phyloP scores from a whole-genome alignment of 30 jellyfish, hydroid and myxozoan genomes.

The Chironex yamaguchii region DNA sequence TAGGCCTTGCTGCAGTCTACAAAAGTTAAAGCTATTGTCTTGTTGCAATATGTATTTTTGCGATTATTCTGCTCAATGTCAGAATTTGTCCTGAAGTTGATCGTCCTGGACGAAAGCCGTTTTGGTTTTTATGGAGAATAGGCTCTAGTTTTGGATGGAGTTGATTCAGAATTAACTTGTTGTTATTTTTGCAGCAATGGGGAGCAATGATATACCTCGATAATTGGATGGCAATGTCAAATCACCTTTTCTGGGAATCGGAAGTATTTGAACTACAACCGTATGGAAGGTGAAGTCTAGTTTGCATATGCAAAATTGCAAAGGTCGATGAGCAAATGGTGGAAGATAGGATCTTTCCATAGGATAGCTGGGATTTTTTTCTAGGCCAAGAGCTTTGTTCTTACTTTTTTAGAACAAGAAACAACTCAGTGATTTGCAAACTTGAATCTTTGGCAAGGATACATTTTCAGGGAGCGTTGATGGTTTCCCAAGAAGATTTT shows the following conservation, averaged over 20 bases:
- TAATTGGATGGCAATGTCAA: constrained; percentile 8
- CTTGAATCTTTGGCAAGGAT: not conserved
- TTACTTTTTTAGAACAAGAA: not conserved
- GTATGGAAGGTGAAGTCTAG: not conserved
- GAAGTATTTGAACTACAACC: constrained; percentile 1
- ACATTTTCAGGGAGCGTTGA: not conserved
- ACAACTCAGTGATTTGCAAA: not conserved
- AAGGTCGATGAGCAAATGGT: not conserved
- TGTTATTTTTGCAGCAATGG: constrained; percentile 10
- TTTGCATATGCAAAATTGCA: not conserved
- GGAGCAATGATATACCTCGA: constrained; percentile 3
- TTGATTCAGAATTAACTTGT: constrained; percentile 12
- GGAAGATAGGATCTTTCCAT: constrained; percentile 3
- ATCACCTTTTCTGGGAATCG: constrained; percentile 28
- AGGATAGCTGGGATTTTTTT: constrained; percentile 5
- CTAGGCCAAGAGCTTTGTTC: not conserved
- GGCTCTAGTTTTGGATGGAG: constrained; percentile 6
- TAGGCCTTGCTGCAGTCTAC: not conserved
- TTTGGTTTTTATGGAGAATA: not conserved
- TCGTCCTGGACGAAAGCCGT: not conserved
- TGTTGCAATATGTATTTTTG: not conserved
- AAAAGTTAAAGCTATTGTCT: not conserved
- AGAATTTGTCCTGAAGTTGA: not conserved
- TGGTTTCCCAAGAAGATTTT: not conserved
- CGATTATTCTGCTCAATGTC: not conserved